Conservation (phyloP, 2,888 invertebrate species). For the Sinodicranocentrus sp. region DNA sequence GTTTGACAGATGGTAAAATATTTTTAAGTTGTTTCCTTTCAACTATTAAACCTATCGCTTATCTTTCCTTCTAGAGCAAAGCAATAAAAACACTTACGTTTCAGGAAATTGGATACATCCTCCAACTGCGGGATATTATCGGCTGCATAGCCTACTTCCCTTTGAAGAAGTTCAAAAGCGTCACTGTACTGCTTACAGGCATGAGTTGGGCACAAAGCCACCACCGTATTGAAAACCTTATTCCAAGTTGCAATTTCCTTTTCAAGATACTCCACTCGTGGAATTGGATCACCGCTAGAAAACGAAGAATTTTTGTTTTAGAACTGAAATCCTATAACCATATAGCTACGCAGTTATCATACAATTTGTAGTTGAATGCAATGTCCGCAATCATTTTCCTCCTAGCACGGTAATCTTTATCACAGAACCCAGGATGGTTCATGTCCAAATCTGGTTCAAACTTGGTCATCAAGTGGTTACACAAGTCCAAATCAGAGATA, state of each 20-base stretch:
- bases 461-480: conserved; percentile 98
- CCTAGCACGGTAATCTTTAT: conserved; percentile 94
- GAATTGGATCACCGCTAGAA: conserved; percentile 91
- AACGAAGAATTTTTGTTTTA: neutral
- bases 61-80: too few relatives aligned
- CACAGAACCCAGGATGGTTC: conserved; percentile 99
- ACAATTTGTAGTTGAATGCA: conserved; percentile 96
- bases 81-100: conserved; percentile 81
- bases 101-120: conserved; percentile 95
- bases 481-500: conserved; percentile 96
- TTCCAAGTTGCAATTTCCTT: conserved; percentile 96
- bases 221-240: conserved; percentile 94
- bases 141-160: conserved; percentile 92
- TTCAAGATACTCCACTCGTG: conserved; percentile 91
- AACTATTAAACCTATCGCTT: too few relatives aligned
- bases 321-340: too few relatives aligned
- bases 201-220: conserved; percentile 93
- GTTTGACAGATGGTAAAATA: conserved; percentile 5
- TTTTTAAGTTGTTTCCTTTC: too few relatives aligned
- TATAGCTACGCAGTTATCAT: conserved; percentile 68
- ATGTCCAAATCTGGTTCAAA: conserved; percentile 98
- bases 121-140: conserved; percentile 96
- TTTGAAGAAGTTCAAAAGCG: conserved; percentile 91
- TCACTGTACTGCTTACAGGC: conserved; percentile 93
- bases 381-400: conserved; percentile 98